Conservation (phyloP, 1,140 invertebrate species). For the Orchestia grillus region DNA sequence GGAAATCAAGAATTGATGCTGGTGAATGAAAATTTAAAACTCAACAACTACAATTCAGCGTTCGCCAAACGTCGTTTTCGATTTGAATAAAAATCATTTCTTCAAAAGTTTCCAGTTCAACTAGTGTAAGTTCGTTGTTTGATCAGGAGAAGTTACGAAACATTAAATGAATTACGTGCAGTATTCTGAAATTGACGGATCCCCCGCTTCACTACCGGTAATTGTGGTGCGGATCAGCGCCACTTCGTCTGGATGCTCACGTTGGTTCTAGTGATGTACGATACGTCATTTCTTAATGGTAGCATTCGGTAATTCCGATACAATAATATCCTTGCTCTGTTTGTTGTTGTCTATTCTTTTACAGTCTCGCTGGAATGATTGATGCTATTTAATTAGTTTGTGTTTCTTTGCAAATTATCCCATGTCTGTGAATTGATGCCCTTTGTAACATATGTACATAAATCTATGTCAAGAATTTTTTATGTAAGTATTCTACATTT, state of each 20-base stretch:
- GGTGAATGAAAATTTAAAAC: background rate
- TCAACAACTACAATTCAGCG: background rate
- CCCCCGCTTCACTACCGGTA: background rate
- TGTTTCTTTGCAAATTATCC: background rate
- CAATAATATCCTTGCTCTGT: background rate
- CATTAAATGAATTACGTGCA: background rate
- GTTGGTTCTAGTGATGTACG: background rate
- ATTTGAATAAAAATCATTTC: background rate
- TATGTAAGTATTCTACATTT: conserved; percentile 57
- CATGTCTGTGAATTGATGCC: conserved; percentile 33
- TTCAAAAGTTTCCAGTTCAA: background rate
- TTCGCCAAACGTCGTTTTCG: background rate
- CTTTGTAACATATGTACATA: conserved; percentile 49
- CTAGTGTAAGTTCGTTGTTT: background rate
- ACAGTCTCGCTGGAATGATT: background rate
- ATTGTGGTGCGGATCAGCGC: background rate
- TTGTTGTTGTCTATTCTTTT: background rate
- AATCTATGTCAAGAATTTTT: conserved; percentile 49
- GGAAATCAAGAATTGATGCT: background rate
- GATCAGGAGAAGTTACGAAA: background rate
- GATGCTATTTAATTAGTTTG: background rate
- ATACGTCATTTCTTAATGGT: background rate
- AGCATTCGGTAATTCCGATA: background rate
- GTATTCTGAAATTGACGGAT: background rate
- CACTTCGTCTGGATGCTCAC: background rate